Evolutionary conservation across 2,113 vertebrate species (phyloP).

Genomic region (Corynorhinus townsendii): DNA sequence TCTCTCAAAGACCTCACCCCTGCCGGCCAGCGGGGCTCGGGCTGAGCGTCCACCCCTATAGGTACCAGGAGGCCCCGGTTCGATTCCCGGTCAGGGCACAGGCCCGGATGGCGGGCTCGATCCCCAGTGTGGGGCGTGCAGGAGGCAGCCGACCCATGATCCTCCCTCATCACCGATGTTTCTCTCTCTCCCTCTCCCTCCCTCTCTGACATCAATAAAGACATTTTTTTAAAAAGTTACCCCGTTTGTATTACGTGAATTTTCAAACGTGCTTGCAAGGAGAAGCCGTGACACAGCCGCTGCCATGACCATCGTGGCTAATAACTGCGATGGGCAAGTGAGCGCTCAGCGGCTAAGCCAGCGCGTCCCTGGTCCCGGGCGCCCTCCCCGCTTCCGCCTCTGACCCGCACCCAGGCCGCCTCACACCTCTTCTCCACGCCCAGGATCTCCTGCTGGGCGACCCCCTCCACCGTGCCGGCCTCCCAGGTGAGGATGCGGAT

Average conservation of each 20-base stretch:
- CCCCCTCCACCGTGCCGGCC: constrained; percentile 80
- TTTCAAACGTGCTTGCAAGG: background rate
- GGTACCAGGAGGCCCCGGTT: no score
- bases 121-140: no score
- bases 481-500: constrained; percentile 82
- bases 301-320: background rate
- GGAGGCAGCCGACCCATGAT: no score
- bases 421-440: constrained; percentile 87
- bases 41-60: no score
- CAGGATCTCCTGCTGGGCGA: constrained; percentile 82
- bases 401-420: fast-evolving
- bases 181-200: no score
- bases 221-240: no score
- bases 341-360: background rate
- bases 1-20: background rate
- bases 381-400: background rate
- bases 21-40: no score
- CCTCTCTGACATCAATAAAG: no score
- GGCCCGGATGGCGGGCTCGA: no score
- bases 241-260: fast-evolving
- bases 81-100: no score
- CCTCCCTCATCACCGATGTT: no score
- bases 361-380: background rate
- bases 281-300: background rate
- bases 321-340: background rate